Conservation (phyloP, 2,888 invertebrate species). For the Heliconius hortense region DNA sequence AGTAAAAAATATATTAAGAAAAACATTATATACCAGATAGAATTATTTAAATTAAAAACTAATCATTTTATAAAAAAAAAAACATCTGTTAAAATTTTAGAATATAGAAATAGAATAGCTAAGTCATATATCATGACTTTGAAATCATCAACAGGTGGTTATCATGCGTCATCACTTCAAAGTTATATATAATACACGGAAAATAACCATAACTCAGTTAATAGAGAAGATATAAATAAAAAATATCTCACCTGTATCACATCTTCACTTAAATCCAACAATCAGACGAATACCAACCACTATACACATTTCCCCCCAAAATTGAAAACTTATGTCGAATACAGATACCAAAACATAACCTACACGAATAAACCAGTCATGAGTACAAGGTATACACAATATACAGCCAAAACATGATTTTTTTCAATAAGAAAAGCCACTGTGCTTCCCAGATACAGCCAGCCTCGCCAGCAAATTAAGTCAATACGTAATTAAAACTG, state of each 20-base stretch:
- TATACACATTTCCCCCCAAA: slow-evolving; percentile 60
- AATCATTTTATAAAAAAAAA: neutral
- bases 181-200: slow-evolving; percentile 39
- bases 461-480: slow-evolving; percentile 78
- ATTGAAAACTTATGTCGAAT: slow-evolving; percentile 45
- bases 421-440: slow-evolving; percentile 47
- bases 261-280: slow-evolving; percentile 41
- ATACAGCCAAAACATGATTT: slow-evolving; percentile 40
- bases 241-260: slow-evolving; percentile 46
- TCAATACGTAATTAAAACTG: slow-evolving; percentile 82
- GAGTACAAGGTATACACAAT: slow-evolving; percentile 41
- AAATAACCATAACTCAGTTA: slow-evolving; percentile 21
- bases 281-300: neutral
- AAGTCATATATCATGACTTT: slow-evolving; percentile 31
- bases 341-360: slow-evolving; percentile 56
- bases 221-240: slow-evolving; percentile 42
- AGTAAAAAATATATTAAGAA: neutral
- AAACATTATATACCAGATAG: neutral
- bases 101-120: neutral
- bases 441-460: slow-evolving; percentile 59
- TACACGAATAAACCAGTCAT: slow-evolving; percentile 44
- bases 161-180: slow-evolving; percentile 48
- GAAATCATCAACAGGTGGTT: slow-evolving; percentile 56
- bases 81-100: neutral
- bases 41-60: neutral